A percentile compares a stretch with the other conserved stretches of the same genome.
phyloP scores from a whole-genome alignment of 1,140 invertebrate genomes.

The Pseudomyrmex dendroicus region DNA sequence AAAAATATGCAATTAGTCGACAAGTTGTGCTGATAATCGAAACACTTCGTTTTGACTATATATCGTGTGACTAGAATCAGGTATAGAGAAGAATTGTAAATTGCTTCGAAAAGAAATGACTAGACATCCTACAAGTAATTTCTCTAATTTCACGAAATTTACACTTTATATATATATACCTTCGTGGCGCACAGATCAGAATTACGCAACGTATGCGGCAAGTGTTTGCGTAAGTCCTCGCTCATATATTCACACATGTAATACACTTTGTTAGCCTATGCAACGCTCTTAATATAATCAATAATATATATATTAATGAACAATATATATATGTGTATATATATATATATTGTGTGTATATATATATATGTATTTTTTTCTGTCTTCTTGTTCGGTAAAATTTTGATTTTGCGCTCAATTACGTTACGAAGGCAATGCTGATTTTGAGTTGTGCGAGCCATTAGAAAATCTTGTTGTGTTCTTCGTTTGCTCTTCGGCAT shows the following conservation, averaged over 20 bases:
- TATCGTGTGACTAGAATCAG: slow-evolving; percentile 78
- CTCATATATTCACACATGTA: slow-evolving; percentile 67
- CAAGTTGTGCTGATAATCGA: slow-evolving; percentile 52
- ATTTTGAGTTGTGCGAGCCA: slow-evolving; percentile 48
- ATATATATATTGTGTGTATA: slow-evolving; percentile 70
- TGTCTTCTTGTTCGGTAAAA: slow-evolving; percentile 74
- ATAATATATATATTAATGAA: slow-evolving; percentile 69
- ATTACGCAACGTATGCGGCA: slow-evolving; percentile 45
- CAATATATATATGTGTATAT: slow-evolving; percentile 72
- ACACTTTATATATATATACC: slow-evolving; percentile 54
- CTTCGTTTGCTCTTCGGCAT: neutral
- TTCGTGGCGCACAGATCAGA: slow-evolving; percentile 75
- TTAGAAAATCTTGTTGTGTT: slow-evolving; percentile 40
- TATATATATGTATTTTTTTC: slow-evolving; percentile 73
- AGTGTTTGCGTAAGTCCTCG: slow-evolving; percentile 53
- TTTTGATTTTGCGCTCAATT: slow-evolving; percentile 85
- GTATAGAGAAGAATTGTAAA: slow-evolving; percentile 73
- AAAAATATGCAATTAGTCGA: slow-evolving; percentile 68
- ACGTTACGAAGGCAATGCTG: slow-evolving; percentile 82
- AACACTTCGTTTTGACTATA: slow-evolving; percentile 68
- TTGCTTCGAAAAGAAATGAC: slow-evolving; percentile 75
- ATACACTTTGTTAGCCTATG: slow-evolving; percentile 69
- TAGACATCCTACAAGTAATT: slow-evolving; percentile 72
- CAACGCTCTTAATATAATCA: slow-evolving; percentile 72
- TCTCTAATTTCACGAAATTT: slow-evolving; percentile 56